Percentiles rank a stretch among this genome's conserved stretches.
Evolutionary conservation across 2,113 vertebrate species (phyloP).

Genomic region (Seriola rivoliana): DNA sequence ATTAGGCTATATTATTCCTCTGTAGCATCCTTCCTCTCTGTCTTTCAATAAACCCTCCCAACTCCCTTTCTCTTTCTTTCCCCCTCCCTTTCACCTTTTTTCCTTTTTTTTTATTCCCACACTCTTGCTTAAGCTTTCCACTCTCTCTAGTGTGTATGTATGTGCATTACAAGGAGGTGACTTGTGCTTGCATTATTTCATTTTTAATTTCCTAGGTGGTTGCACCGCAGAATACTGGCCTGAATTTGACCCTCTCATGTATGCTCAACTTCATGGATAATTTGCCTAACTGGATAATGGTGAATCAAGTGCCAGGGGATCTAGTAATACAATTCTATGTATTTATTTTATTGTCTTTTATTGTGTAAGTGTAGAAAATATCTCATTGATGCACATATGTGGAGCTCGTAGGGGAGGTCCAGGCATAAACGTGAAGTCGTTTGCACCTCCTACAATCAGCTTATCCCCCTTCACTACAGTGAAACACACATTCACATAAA

Average conservation of each 20-base stretch:
- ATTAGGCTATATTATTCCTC: conserved; percentile 43
- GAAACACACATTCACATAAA: conserved; percentile 20
- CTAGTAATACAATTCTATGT: conserved; percentile 5
- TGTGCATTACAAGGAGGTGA: not conserved
- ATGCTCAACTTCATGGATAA: conserved; percentile 27
- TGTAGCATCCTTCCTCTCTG: not conserved
- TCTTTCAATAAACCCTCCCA: conserved; percentile 16
- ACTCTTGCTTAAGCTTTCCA: not conserved
- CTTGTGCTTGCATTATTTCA: not conserved
- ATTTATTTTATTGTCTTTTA: conserved; percentile 10
- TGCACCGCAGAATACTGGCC: conserved; percentile 12
- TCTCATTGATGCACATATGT: not conserved
- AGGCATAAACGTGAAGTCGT: not conserved
- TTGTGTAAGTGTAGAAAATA: conserved; percentile 3
- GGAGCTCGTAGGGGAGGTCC: not conserved
- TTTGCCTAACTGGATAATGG: conserved; percentile 43
- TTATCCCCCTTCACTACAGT: conserved; percentile 26
- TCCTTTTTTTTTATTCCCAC: not conserved
- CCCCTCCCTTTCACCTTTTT: not conserved
- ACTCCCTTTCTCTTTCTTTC: not conserved
- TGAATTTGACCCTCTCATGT: conserved; percentile 43
- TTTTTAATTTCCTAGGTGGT: conserved; percentile 19
- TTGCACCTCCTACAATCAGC: not conserved
- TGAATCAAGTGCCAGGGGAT: conserved; percentile 22
- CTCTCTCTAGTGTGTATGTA: not conserved